Evolutionary conservation across 2,113 vertebrate genomes (phyloP).

Genomic region (Anser brachyrhynchus): DNA sequence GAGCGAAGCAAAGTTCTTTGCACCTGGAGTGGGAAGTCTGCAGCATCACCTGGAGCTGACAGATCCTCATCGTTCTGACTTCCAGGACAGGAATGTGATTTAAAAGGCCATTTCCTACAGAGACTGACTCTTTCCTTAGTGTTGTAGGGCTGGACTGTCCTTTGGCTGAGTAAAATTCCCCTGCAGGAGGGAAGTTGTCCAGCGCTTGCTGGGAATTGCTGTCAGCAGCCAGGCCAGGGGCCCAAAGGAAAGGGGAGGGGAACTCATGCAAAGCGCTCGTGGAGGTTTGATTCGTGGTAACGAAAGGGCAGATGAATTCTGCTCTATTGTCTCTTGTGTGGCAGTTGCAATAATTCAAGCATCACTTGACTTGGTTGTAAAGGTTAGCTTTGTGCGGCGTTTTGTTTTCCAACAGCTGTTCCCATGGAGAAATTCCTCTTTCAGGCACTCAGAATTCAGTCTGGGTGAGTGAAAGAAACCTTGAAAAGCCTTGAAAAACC

Average conservation of each 20-base stretch:
- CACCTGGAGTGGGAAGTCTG: not conserved
- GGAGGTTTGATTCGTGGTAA: not conserved
- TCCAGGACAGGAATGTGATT: not conserved
- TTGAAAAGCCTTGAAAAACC: slow-evolving; percentile 27
- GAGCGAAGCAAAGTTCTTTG: not conserved
- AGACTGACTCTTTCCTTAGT: not conserved
- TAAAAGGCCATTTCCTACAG: slow-evolving; percentile 3
- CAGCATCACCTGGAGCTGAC: not conserved
- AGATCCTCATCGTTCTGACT: not conserved
- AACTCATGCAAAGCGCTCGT: not conserved
- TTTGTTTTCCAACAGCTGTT: slow-evolving; percentile 72
- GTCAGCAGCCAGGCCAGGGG: not conserved
- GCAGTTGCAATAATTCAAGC: slow-evolving; percentile 61
- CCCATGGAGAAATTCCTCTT: slow-evolving; percentile 74
- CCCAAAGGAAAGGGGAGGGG: not conserved
- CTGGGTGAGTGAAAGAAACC: slow-evolving; percentile 12
- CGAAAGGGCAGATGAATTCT: slow-evolving; percentile 42
- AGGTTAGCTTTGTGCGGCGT: slow-evolving; percentile 65
- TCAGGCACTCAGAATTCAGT: slow-evolving; percentile 52
- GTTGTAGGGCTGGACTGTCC: not conserved
- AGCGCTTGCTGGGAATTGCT: not conserved
- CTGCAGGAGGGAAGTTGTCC: not conserved
- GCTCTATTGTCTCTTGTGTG: slow-evolving; percentile 41
- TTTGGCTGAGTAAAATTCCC: not conserved
- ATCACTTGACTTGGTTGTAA: slow-evolving; percentile 65